A percentile compares a stretch with the other conserved stretches of the same genome.
Evolutionary conservation across 1,140 invertebrate species (phyloP).

Genomic region (Palaemon carinicauda): DNA sequence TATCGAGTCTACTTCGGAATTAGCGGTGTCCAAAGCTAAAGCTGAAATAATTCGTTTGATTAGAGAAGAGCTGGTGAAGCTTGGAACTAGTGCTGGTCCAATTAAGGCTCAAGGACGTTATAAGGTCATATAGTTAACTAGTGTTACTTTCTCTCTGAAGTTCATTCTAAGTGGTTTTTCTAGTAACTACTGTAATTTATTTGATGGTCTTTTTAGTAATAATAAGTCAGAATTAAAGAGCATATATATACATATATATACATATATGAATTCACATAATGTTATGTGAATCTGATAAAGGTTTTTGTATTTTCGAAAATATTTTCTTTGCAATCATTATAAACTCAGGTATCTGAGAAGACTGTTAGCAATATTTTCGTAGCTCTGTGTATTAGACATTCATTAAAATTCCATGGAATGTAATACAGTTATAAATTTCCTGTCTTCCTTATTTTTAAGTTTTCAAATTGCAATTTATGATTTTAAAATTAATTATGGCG

Average conservation of each 20-base stretch:
- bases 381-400: not conserved
- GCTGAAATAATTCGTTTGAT: conserved; percentile 97
- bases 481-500: too few species aligned
- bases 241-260: too few species aligned
- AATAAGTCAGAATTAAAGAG: too few species aligned
- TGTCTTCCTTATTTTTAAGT: not conserved
- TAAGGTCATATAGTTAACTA: conserved; percentile 82
- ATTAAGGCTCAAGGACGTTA: conserved; percentile 88
- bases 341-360: not conserved
- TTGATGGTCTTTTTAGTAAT: not conserved
- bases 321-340: too few species aligned
- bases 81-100: conserved; percentile 87
- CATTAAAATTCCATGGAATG: not conserved
- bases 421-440: not conserved
- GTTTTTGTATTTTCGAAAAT: too few species aligned
- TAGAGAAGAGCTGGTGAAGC: conserved; percentile 95
- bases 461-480: too few species aligned
- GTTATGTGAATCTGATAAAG: too few species aligned
- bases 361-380: not conserved
- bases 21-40: conserved; percentile 97
- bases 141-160: not conserved
- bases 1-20: conserved; percentile 97
- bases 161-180: not conserved
- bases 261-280: too few species aligned
- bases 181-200: not conserved